Evolutionary conservation across 2,113 vertebrate genomes (phyloP).

Genomic region (Saguinus imperator): DNA sequence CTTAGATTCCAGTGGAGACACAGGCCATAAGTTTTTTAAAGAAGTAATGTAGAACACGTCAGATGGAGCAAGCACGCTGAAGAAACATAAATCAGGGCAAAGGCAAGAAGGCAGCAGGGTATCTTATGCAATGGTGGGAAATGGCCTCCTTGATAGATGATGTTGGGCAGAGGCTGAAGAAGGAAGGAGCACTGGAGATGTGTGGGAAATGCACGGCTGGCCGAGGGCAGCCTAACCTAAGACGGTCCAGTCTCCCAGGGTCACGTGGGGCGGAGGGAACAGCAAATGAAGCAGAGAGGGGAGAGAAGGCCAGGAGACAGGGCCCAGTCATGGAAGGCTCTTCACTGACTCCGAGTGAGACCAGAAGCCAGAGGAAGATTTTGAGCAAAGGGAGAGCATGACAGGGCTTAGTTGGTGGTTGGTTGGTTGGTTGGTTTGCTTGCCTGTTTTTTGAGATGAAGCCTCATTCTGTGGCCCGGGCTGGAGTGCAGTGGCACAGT

Average conservation of each 20-base stretch:
- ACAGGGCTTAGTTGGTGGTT: no score
- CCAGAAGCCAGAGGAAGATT: not conserved
- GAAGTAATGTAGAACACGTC: not conserved
- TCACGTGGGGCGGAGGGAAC: rapidly evolving
- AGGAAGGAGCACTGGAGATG: not conserved
- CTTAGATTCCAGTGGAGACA: not conserved
- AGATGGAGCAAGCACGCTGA: not conserved
- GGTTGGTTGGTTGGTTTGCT: no score
- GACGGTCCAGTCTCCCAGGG: no score
- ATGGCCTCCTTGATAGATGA: not conserved
- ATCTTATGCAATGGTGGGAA: not conserved
- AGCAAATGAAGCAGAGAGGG: not conserved
- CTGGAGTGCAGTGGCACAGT: no score
- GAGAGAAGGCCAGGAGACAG: not conserved
- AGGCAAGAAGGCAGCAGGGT: not conserved
- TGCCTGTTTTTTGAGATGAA: no score
- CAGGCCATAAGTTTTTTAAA: not conserved
- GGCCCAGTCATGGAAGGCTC: not conserved
- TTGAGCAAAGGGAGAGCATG: not conserved
- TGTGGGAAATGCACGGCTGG: no score
- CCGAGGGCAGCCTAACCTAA: no score
- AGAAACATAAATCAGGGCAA: not conserved
- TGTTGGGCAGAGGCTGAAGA: no score
- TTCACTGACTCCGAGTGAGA: not conserved
- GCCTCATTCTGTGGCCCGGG: no score